phyloP scores from a whole-genome alignment of 2,113 vertebrate species.

The Ctenodactylus gundi region DNA sequence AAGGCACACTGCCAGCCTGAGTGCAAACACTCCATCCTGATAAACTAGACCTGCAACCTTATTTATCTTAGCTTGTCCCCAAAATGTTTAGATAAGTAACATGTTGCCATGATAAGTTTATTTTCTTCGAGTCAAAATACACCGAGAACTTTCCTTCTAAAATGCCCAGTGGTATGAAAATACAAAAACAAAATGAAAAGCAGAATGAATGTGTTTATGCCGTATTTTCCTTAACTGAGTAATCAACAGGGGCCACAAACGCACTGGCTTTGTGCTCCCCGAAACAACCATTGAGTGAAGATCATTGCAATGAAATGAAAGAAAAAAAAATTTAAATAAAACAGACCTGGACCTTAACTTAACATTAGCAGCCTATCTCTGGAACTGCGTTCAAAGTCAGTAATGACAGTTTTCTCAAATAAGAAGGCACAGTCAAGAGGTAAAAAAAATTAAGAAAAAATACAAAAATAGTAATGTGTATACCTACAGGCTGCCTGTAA shows the following conservation, averaged over 20 bases:
- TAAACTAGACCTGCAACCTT: constrained; percentile 19
- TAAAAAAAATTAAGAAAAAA: too few relatives aligned
- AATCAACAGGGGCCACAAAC: background rate
- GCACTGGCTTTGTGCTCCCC: background rate
- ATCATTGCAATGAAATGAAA: background rate
- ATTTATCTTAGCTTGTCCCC: constrained; percentile 44
- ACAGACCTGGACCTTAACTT: background rate
- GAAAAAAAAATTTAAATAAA: background rate
- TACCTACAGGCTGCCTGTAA: background rate
- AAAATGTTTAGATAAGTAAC: constrained; percentile 33
- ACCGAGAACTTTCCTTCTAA: background rate
- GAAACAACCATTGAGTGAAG: background rate
- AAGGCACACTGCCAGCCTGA: constrained; percentile 4
- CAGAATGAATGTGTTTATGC: background rate
- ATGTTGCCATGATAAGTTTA: constrained; percentile 41
- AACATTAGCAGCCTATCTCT: background rate
- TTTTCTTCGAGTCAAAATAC: constrained; percentile 15
- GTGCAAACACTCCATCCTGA: constrained; percentile 33
- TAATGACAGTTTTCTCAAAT: background rate
- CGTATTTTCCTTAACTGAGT: background rate
- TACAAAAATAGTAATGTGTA: background rate
- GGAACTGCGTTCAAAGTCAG: background rate
- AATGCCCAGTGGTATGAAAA: background rate
- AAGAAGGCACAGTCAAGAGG: too few relatives aligned
- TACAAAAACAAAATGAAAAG: background rate